Evolutionary conservation across 64 coral and sea anemone genomes (phyloP), one percentile per base, ranked within the genome.

Genomic region (Trachythela sp.): DNA sequence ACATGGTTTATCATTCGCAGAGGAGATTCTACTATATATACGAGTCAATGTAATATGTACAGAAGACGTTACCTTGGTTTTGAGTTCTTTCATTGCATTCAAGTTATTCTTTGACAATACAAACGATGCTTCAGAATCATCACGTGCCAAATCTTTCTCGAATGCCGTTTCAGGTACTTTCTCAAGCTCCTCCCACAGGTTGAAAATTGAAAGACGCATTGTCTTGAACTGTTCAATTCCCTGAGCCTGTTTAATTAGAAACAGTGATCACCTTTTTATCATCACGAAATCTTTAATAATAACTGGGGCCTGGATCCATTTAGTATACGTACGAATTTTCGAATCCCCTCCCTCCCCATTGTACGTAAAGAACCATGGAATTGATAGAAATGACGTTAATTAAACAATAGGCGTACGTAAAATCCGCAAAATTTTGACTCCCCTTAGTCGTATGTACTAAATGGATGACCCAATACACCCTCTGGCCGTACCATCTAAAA

Each of bases 141-240:
- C 75, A 35, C 75, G 31, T 6, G 75, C 75, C 15, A 80, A 80
- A 13, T 80, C 75, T 26, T 64, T 64, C 56, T 64, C 56, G 30
- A 80, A 80, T 17, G 31, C 75, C 35, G 75, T 80, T 9, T 37
- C 75, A 30, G 75, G 27, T 6, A 80, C 37, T 80, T 80, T 80
- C 75, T 80, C 75, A 37, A 80, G 75, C 31, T 80, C 75, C 37
- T 80, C 33, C 75, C 75, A 80, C 30, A 80, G 30, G 34, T 80
- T 80, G 35, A 80, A 80, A 35, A 80, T 35, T 80, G 75, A 80
- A 35, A 80, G 37, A 37, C 75, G 75, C 13, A 35, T 13, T 11
- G 75, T 80, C 37, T 80, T 80, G 30, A 80, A 80, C 75, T 34
- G 27, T 38, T 80, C 75, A 80, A 80, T 30, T 35, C 20, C 14